These are phyloP conservation scores for Talpa occidentalis DNA, from an alignment of 2,113 vertebrate genomes.

Conservation along the genomic window DNA sequence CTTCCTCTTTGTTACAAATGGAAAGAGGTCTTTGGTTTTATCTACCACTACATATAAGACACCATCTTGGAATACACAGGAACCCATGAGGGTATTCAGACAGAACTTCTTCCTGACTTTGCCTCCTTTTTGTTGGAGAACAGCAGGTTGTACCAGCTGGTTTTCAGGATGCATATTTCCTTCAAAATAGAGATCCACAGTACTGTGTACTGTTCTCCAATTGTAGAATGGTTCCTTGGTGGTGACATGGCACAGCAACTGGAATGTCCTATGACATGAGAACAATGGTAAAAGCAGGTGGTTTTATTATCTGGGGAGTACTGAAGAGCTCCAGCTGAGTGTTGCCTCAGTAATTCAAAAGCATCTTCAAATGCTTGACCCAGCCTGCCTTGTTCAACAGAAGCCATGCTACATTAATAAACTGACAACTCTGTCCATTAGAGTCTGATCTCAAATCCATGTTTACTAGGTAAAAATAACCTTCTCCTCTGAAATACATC, in stretches of 20 bases:
- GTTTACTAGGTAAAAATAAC: no score
- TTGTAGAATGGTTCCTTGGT: conserved; percentile 83
- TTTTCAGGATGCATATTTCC: conserved; percentile 84
- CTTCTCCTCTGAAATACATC: no score
- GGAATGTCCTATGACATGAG: conserved; percentile 83
- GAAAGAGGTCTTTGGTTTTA: conserved; percentile 92
- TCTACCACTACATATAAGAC: conserved; percentile 97
- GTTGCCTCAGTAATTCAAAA: no score
- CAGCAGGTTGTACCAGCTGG: conserved; percentile 84
- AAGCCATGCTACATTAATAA: no score
- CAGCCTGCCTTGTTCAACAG: no score
- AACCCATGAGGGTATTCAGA: conserved; percentile 96
- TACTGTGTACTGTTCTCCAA: conserved; percentile 88
- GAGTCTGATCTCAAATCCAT: no score
- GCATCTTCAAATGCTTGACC: no score
- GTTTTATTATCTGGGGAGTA: conserved; percentile 86
- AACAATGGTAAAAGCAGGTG: conserved; percentile 87
- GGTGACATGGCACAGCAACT: conserved; percentile 85
- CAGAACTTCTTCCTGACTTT: conserved; percentile 96
- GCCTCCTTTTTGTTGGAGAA: conserved; percentile 86
- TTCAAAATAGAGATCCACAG: conserved; percentile 84
- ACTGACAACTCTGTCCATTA: no score
- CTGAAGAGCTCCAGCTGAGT: no score
- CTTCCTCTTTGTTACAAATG: conserved; percentile 98
- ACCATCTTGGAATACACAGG: conserved; percentile 93